Conservation (phyloP, 2,888 invertebrate species). For the Colostygia pectinataria region DNA sequence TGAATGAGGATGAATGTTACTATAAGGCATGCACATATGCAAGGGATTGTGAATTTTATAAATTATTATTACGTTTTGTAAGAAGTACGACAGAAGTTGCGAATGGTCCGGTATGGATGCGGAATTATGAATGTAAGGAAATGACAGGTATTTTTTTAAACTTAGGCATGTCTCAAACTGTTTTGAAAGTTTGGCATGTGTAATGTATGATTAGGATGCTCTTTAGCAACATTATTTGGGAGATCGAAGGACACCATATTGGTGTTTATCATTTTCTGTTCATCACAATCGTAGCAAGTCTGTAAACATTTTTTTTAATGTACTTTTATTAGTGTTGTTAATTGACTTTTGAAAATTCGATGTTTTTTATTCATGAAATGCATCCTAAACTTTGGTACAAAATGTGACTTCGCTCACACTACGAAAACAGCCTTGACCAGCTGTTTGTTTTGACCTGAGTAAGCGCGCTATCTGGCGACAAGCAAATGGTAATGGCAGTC, state of each 20-base stretch:
- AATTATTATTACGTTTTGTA: constrained; percentile 78
- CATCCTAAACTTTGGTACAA: too few relatives aligned
- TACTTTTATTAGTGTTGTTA: too few relatives aligned
- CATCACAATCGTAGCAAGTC: constrained; percentile 52
- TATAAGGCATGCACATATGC: constrained; percentile 81
- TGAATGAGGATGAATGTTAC: constrained; percentile 76
- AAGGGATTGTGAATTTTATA: constrained; percentile 82
- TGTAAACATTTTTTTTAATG: too few relatives aligned
- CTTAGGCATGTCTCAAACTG: constrained; percentile 70
- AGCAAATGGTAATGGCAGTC: too few relatives aligned
- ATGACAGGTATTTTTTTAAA: constrained; percentile 72
- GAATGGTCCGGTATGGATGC: constrained; percentile 40
- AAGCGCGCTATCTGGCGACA: too few relatives aligned
- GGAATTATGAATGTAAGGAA: constrained; percentile 48
- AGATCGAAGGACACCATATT: constrained; percentile 78
- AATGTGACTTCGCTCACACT: too few relatives aligned
- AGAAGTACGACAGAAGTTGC: constrained; percentile 61
- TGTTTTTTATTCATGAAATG: too few relatives aligned
- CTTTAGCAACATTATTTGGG: constrained; percentile 58
- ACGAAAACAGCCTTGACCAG: too few relatives aligned
- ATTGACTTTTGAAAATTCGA: too few relatives aligned
- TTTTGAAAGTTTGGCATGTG: constrained; percentile 66
- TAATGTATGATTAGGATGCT: constrained; percentile 70
- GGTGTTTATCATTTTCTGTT: constrained; percentile 66
- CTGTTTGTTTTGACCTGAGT: too few relatives aligned